Conservation (phyloP, 2,797 vertebrate species). For the Anas acuta region DNA sequence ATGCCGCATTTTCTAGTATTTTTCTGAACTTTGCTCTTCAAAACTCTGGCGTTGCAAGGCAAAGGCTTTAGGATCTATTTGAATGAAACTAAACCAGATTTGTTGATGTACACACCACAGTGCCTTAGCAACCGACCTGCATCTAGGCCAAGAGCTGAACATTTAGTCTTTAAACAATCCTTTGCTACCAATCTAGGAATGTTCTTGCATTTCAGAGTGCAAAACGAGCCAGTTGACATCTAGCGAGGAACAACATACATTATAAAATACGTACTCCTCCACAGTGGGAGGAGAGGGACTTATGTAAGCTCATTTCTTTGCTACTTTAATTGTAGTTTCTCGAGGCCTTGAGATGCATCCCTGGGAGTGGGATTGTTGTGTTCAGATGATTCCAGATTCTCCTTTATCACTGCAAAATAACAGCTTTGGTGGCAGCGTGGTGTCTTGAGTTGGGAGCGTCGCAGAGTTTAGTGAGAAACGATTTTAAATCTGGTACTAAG, state of each 20-base stretch:
- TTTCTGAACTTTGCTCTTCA: not conserved
- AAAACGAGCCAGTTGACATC: not conserved
- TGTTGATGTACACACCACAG: slow-evolving; percentile 56
- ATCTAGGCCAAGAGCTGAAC: not conserved
- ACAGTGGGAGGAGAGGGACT: not conserved
- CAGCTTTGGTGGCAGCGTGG: not conserved
- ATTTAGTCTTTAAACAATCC: not conserved
- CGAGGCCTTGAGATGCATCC: not conserved
- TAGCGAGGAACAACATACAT: not conserved
- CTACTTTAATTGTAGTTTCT: not conserved
- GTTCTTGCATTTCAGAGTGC: not conserved
- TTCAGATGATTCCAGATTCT: not conserved
- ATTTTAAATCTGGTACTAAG: not conserved
- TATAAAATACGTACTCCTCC: not conserved
- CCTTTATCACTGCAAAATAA: not conserved
- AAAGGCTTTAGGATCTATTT: not conserved
- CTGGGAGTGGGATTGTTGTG: not conserved
- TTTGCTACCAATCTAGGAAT: not conserved
- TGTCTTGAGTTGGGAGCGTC: not conserved
- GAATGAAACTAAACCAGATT: slow-evolving; percentile 15
- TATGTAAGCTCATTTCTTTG: not conserved
- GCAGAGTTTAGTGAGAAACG: not conserved
- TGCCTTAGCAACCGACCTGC: slow-evolving; percentile 65
- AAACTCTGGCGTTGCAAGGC: not conserved
- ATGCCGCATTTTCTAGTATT: not conserved